Evolutionary conservation across 1,140 invertebrate species (phyloP), one percentile per base, ranked within the genome.

Genomic region (Battus philenor): DNA sequence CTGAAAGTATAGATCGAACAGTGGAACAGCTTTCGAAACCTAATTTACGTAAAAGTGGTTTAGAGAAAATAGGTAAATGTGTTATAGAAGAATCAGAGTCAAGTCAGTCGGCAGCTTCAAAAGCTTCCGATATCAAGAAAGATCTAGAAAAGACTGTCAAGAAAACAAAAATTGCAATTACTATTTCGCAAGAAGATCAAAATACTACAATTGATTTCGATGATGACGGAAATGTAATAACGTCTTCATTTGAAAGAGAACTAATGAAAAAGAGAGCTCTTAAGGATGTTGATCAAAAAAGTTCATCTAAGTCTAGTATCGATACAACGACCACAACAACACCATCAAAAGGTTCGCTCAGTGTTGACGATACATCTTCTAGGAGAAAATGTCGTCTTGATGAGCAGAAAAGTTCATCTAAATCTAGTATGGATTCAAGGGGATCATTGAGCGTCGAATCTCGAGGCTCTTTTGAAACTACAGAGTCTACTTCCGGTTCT

Each of bases 401-500:
- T 60, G 86, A 87, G 36, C 86, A 87, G 54, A 87, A 87, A 47
- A 87, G 86, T 50, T 87, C 86, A 7, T 90, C 89, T 8, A 90
- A 89, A 61, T 89, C 89, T 1, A 90, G 89, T 51, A 87, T 89
- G 47, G 89, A 90, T 53, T 89, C 88, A 3, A 88, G 86, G 54
- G 88, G 88, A 4, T 89, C 88, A 3, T 60, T 89, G 3, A 90
- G 89, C 60, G 89, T 90, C 2, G 90, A 92, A 68, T 91, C 90
- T 0, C 86, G 89, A 52, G 90, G 90, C 13, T 92, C 90, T 1
- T 88, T 91, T 54, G 90, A 92, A 81, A 92, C 88, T 56, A 92
- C 89, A 11, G 90, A 92, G 72, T 93, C 91, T 15, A 93, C 92
- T 54, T 93, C 91, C n/a, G 91, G 91, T 4, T 92, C 91, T 16